Evolutionary conservation across 2,888 invertebrate genomes (phyloP), one percentile per base, ranked within the genome.

Genomic region (Gortyna flavago): DNA sequence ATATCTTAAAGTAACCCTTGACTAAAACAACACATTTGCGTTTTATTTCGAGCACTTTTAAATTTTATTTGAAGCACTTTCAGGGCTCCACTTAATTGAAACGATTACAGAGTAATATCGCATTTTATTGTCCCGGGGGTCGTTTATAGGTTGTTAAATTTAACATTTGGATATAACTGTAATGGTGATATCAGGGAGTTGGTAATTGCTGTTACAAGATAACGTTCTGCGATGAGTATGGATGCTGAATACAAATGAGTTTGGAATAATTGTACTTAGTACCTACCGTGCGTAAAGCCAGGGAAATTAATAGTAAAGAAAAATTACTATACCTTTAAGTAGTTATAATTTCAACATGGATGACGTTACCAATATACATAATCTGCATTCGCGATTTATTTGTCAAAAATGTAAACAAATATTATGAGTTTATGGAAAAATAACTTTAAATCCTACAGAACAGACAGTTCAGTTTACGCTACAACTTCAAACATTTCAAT

Each of bases 11-110:
- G 66, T 68, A 75, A 78, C 74, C 74, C 75, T 78, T 71, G 11
- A 71, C 65, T 73, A 64, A 77, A 84, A 80, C 72, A 85, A 73
- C 73, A 64, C 72, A 71, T 73, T 86, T n/a, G 13, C 66, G 51
- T 78, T 82, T 82, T 83, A 87, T 83, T 74, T 44, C 32, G 16
- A 54, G 21, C 21, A 51, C 29, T 57, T 74, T 74, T 51, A 57
- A 69, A 70, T 72, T 83, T 72, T 84, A 84, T 80, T 74, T 64
- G 51, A 29, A 66, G 64, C 38, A 64, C 79, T 74, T 68, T 84
- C 51, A 78, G 74, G 80, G 41, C 74, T 72, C 64, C 79, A 83
- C 85, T 89, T 87, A 90, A 91, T 89, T 90, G 89, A 85, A 90
- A 87, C 86, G 89, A 89, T 90, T 87, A 88, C 84, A 72, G 70